Conservation (phyloP, 2,113 vertebrate genomes). For the Crocuta crocuta region DNA sequence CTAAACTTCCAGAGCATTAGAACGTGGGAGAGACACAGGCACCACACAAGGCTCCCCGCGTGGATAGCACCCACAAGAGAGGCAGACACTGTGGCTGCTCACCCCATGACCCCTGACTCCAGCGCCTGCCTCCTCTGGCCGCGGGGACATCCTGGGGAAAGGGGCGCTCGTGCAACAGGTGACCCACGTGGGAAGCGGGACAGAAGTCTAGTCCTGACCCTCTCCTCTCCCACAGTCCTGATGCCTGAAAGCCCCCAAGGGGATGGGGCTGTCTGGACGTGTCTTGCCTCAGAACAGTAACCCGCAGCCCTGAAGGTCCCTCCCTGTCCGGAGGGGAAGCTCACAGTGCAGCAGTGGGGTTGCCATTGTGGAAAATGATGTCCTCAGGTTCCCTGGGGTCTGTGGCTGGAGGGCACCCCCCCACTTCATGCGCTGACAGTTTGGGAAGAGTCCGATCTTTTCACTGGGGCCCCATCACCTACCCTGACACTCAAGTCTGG, state of each 20-base stretch:
- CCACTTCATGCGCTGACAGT: accelerated
- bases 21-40: background rate
- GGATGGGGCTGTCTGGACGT: accelerated
- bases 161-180: accelerated
- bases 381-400: background rate
- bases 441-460: background rate
- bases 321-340: background rate
- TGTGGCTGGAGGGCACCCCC: accelerated
- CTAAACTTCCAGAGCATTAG: background rate
- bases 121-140: background rate
- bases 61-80: background rate
- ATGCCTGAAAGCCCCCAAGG: accelerated
- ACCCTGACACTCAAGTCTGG: accelerated
- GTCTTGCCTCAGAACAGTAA: background rate
- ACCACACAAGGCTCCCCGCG: too few relatives aligned
- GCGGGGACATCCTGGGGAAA: accelerated
- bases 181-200: background rate
- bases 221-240: accelerated
- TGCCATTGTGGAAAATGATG: accelerated
- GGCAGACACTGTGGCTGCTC: accelerated
- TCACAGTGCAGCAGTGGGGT: background rate
- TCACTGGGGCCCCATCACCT: accelerated
- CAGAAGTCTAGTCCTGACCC: accelerated
- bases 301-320: accelerated
- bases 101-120: accelerated